phyloP scores from a whole-genome alignment of 1,140 invertebrate species.

The Leucophenga varia region DNA sequence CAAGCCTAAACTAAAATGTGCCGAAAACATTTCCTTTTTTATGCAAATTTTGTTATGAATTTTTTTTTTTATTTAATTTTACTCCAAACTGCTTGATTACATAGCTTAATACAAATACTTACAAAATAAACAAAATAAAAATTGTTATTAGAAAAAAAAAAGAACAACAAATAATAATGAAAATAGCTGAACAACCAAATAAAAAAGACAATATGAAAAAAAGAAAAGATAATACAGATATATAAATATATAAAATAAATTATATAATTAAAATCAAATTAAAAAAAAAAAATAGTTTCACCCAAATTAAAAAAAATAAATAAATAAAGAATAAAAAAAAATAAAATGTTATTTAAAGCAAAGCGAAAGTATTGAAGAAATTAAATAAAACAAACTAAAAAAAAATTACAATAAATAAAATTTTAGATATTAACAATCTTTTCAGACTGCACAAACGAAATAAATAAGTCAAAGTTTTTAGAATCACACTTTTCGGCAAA shows the following conservation, averaged over 20 bases:
- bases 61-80: no score
- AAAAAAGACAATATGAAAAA: conserved; percentile 47
- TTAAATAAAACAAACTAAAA: conserved; percentile 10
- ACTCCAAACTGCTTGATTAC: no score
- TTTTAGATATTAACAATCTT: conserved; percentile 28
- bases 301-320: not conserved
- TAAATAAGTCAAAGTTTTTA: no score
- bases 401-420: conserved; percentile 31
- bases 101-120: not conserved
- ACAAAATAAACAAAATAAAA: no score
- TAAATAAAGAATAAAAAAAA: conserved; percentile 2
- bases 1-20: no score
- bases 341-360: conserved; percentile 11
- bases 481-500: no score
- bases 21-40: no score
- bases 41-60: no score
- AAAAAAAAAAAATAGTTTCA: conserved; percentile 1
- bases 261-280: conserved; percentile 11
- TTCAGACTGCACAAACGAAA: conserved; percentile 43
- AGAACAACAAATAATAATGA: not conserved
- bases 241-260: conserved; percentile 9
- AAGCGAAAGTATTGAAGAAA: conserved; percentile 9
- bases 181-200: conserved; percentile 7
- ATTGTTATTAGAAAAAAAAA: no score
- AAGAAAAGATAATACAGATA: conserved; percentile 19